Evolutionary conservation across 2,113 vertebrate genomes (phyloP).

Genomic region (Nestor notabilis): DNA sequence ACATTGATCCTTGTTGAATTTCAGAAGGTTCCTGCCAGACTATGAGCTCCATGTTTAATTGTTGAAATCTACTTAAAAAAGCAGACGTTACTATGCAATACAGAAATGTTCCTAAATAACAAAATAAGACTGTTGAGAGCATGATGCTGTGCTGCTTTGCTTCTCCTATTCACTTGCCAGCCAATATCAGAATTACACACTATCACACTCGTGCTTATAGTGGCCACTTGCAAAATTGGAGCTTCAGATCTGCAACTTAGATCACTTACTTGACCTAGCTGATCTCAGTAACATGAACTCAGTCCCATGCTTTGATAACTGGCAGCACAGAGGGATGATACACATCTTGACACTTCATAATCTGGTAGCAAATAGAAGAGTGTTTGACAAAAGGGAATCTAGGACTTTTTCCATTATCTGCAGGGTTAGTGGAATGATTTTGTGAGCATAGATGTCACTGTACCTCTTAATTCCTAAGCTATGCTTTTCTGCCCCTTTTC

Average conservation of each 20-base stretch:
- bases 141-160: background rate
- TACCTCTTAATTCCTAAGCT: background rate
- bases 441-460: background rate
- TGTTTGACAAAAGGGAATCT: background rate
- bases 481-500: background rate
- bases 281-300: background rate
- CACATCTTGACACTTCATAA: background rate
- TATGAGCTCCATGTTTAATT: background rate
- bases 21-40: background rate
- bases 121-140: background rate
- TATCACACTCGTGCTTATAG: fast-evolving
- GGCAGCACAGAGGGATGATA: background rate
- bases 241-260: background rate
- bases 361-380: background rate
- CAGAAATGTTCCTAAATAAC: background rate
- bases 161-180: background rate
- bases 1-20: background rate
- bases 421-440: background rate
- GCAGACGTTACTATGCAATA: background rate
- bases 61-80: background rate
- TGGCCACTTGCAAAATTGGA: background rate
- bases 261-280: background rate
- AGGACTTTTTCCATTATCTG: background rate
- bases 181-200: background rate
- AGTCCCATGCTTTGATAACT: background rate